Percentiles rank a stretch among this genome's conserved stretches.
phyloP scores from a whole-genome alignment of 1,140 invertebrate species.

The Grapholita molesta region DNA sequence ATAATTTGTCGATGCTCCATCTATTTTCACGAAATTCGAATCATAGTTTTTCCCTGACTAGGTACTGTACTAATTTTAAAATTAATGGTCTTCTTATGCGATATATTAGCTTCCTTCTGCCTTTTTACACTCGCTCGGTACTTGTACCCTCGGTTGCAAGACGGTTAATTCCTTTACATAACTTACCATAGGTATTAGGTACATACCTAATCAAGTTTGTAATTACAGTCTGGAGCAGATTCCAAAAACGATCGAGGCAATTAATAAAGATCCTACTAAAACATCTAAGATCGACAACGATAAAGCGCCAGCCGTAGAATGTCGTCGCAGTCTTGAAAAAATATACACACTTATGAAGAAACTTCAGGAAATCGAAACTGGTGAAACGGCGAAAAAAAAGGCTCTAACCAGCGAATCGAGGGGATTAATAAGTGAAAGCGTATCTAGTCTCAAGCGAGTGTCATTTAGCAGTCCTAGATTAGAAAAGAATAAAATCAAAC shows the following conservation, averaged over 20 bases:
- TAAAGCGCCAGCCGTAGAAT: slow-evolving; percentile 31
- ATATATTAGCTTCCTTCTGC: too few relatives aligned
- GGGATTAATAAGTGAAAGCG: slow-evolving; percentile 42
- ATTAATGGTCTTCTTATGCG: too few relatives aligned
- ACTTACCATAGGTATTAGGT: too few relatives aligned
- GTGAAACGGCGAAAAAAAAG: slow-evolving; percentile 16
- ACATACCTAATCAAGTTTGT: too few relatives aligned
- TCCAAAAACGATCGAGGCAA: neutral
- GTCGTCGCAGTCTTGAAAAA: slow-evolving; percentile 62
- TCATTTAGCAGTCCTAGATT: slow-evolving; percentile 50
- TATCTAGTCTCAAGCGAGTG: slow-evolving; percentile 51
- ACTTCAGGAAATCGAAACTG: slow-evolving; percentile 28
- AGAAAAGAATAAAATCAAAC: too few relatives aligned
- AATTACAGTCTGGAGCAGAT: neutral
- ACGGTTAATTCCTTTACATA: too few relatives aligned
- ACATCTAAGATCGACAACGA: neutral
- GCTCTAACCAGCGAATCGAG: neutral
- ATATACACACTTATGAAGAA: slow-evolving; percentile 62
- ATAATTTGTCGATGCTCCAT: too few relatives aligned
- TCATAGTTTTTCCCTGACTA: too few relatives aligned
- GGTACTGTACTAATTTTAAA: too few relatives aligned
- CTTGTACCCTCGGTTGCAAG: too few relatives aligned
- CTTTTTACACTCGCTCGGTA: too few relatives aligned
- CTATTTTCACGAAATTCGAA: too few relatives aligned
- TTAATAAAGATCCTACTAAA: neutral